Evolutionary conservation across 2,797 vertebrate species (phyloP), one percentile per base, ranked within the genome.

Genomic region (Catostomus latipinnis): DNA sequence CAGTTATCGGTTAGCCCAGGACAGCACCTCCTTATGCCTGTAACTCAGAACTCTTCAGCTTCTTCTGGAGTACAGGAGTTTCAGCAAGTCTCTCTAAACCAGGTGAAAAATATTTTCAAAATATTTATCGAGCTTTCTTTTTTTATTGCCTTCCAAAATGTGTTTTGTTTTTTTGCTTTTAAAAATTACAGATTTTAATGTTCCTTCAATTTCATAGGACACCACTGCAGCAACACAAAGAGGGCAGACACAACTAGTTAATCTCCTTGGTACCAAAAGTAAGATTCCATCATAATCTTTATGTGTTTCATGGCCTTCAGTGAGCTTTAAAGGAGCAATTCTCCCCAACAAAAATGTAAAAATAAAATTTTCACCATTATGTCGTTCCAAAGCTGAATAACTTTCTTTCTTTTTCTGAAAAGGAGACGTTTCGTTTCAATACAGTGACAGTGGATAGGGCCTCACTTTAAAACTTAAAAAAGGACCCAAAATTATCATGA

Each of bases 11-110:
- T 92, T 57, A 94, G 93, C 9, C 90, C 92, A 0, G 94, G 96
- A 0, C 96, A 98, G 92, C 96, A 95, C 91, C 96, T 97, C 89
- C 93, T 95, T 83, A 93, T 93, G 91, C 96, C 94, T 86, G 94
- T 94, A 76, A 93, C 92, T 78, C 96, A 96, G 83, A 93, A 95
- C 78, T 86, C 90, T 88, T 92, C 94, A 83, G 87, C 57, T 3
- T 75, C 83, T 71, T 60, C 77, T 88, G 72, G 90, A 87, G 48
- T 88, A 81, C 90, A 0, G 91, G 92, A 83, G 88, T 81, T 91
- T 87, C 92, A 86, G 16, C 68, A 81, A 34, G 34, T 34, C 34
- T 34, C 34, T 34, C 2, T 34, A 34, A 34, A 34, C 34, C 34
- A 34, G 85, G 87, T 88, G 71, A 82, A 86, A 68, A 8, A 67